Base-by-base conservation (phyloP, 2,113 vertebrate species). In the Marmota monax region DNA sequence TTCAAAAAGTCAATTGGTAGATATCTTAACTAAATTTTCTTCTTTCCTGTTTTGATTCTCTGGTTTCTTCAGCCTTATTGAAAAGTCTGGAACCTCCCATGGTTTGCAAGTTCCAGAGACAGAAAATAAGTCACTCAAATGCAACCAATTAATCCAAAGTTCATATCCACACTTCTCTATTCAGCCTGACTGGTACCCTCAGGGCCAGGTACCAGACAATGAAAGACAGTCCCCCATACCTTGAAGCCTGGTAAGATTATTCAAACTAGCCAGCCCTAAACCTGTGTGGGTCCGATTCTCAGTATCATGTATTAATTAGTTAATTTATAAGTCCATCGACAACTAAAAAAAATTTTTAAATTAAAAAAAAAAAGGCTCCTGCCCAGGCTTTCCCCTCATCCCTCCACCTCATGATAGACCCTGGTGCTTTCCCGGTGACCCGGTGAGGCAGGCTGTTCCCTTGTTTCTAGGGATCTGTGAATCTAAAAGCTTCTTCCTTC, bases 381-480 rank as follows among this genome's bases (percentile, higher is more conserved):
- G 29, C 32, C 42, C 13, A 7, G 0, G 10, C 12, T 29, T 6
- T 23, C 32, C 42, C 70, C 34, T 17, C 0, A 20, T 2, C 10
- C 1, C 27, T 73, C 8, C 2, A 39, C 74, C 58, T 39, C 63
- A 69, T 39, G 45, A 61, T 22, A 5, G 6, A 5, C 9, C 9
- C 56, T 22, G 65, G 10, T 0, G 37, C 8, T 23, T 42, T 13
- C 67, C 5, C 0, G 0, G 67, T 13, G 72, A 74, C 7, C 39
- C 37, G 23, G 74, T 0, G 0, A 1, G 9, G 13, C 8, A 67
- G 65, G 1, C 3, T 65, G 9, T 0, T 37, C 20, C 58, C 58
- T 65, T 80, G 45, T 61, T 7, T 82, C 32, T 27, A n/a, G 48
- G 11, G 18, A 13, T 16, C 34, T 37, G 29, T 32, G 18, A 77